Evolutionary conservation across 2,888 invertebrate genomes (phyloP).

Genomic region (Cephus rjabovi): DNA sequence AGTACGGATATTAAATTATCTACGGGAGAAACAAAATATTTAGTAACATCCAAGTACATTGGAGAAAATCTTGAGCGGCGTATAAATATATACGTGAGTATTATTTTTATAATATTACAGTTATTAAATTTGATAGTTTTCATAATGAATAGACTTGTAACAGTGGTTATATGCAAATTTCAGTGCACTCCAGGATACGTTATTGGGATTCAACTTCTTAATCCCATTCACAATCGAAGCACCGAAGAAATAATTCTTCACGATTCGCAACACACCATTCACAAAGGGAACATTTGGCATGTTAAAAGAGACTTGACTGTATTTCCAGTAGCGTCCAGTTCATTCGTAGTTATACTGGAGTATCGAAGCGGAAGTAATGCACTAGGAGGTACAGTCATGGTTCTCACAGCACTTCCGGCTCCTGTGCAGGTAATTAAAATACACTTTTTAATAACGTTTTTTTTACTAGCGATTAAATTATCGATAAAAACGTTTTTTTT

Average conservation of each 20-base stretch:
- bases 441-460: not conserved
- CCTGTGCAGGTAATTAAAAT: slow-evolving; percentile 70
- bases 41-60: slow-evolving; percentile 78
- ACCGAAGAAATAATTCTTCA: slow-evolving; percentile 85
- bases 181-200: slow-evolving; percentile 85
- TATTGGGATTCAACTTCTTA: slow-evolving; percentile 88
- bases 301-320: slow-evolving; percentile 85
- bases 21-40: slow-evolving; percentile 82
- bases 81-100: slow-evolving; percentile 53
- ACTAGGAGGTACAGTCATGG: slow-evolving; percentile 84
- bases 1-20: slow-evolving; percentile 73
- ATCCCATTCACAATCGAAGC: slow-evolving; percentile 89
- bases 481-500: not conserved
- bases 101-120: not conserved
- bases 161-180: slow-evolving; percentile 21
- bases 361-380: slow-evolving; percentile 85
- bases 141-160: not conserved
- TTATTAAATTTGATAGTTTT: slow-evolving; percentile 4
- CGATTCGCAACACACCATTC: slow-evolving; percentile 78
- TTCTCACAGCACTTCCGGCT: slow-evolving; percentile 79
- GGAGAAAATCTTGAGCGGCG: slow-evolving; percentile 67
- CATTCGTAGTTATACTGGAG: slow-evolving; percentile 82
- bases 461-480: not conserved
- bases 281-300: slow-evolving; percentile 77
- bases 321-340: slow-evolving; percentile 90